These are phyloP conservation scores for Antrozous pallidus DNA, from an alignment of 2,797 vertebrate genomes.

Conservation along the genomic window DNA sequence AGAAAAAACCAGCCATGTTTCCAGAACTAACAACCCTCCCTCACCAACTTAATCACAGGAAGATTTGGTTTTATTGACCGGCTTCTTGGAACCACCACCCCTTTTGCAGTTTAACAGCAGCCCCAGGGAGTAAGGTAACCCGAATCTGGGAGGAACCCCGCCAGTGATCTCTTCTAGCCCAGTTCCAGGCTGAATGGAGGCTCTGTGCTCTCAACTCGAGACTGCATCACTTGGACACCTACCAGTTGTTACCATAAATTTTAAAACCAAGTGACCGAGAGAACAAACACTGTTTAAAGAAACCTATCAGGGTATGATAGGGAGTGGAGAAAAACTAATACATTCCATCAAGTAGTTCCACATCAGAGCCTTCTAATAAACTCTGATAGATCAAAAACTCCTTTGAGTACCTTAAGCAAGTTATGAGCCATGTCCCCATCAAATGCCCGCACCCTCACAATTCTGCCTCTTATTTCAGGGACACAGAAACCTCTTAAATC, in stretches of 20 bases:
- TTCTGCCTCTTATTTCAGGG: background rate
- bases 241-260: background rate
- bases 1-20: background rate
- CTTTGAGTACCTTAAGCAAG: background rate
- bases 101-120: background rate
- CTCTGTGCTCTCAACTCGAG: background rate
- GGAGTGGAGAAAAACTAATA: background rate
- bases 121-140: background rate
- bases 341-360: background rate
- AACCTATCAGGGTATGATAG: background rate
- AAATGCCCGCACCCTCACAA: background rate
- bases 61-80: background rate
- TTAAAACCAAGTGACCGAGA: background rate
- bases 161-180: background rate
- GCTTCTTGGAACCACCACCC: background rate
- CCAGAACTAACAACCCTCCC: background rate
- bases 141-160: background rate
- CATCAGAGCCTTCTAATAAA: background rate
- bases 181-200: background rate
- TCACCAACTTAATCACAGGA: background rate
- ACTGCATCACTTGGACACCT: background rate
- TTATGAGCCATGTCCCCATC: background rate
- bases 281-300: background rate
- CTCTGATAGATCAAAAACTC: background rate
- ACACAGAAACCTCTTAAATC: background rate